phyloP scores from a whole-genome alignment of 2,888 invertebrate genomes.

The Eurytoma adleriae region DNA sequence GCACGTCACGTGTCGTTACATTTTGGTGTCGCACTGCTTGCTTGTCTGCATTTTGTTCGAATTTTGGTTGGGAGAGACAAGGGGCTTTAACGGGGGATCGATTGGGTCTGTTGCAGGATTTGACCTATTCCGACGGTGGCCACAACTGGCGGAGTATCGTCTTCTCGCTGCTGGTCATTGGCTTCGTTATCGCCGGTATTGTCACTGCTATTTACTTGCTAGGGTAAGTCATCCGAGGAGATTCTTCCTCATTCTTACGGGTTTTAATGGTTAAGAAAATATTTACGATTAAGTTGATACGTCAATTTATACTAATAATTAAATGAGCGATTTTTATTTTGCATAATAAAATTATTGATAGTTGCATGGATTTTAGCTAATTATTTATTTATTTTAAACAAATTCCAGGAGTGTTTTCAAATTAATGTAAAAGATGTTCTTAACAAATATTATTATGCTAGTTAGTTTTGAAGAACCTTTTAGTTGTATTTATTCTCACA shows the following conservation, averaged over 20 bases:
- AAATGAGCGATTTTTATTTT: not conserved
- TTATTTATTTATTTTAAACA: too few relatives aligned
- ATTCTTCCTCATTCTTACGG: conserved; percentile 18
- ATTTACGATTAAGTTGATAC: not conserved
- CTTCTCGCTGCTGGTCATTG: conserved; percentile 91
- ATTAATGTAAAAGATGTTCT: too few relatives aligned
- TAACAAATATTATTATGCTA: too few relatives aligned
- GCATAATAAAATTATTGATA: not conserved
- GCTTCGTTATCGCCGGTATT: conserved; percentile 91
- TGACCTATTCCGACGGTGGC: conserved; percentile 86
- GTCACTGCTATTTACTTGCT: conserved; percentile 92
- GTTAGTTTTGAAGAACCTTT: too few relatives aligned
- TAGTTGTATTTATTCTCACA: too few relatives aligned
- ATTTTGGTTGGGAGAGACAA: not conserved
- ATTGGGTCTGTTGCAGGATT: conserved; percentile 79
- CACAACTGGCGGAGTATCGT: conserved; percentile 94
- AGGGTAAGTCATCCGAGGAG: conserved; percentile 79
- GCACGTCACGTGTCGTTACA: not conserved
- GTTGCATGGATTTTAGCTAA: too few relatives aligned
- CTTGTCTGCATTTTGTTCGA: conserved; percentile 40
- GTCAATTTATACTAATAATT: not conserved
- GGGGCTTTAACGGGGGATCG: conserved; percentile 39
- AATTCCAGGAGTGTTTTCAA: too few relatives aligned
- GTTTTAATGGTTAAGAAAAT: not conserved
- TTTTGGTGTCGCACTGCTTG: not conserved